Conservation (phyloP, 2,888 invertebrate genomes). For the Deilephila porcellus region DNA sequence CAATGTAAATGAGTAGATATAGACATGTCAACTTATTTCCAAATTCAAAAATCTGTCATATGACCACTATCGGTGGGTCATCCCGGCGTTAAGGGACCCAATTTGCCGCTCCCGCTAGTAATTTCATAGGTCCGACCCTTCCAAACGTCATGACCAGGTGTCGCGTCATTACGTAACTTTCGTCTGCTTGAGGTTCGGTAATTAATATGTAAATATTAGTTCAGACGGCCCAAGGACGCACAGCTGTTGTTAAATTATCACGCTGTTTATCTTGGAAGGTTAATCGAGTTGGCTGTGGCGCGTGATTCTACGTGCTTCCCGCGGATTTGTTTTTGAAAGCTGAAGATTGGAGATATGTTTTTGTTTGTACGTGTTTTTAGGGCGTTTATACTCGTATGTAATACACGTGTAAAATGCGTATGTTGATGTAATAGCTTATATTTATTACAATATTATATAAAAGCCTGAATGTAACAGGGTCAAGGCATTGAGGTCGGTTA, state of each 20-base stretch:
- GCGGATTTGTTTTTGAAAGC: background rate
- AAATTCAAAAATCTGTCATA: slow-evolving; percentile 29
- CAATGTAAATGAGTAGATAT: no score
- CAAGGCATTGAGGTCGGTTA: no score
- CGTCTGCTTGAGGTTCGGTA: slow-evolving; percentile 31
- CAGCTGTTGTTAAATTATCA: slow-evolving; percentile 24
- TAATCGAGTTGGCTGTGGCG: slow-evolving; percentile 12
- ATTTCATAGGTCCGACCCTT: slow-evolving; percentile 61
- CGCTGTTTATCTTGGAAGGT: slow-evolving; percentile 12
- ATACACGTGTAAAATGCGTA: no score
- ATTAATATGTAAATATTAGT: slow-evolving; percentile 46
- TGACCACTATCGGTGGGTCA: slow-evolving; percentile 36
- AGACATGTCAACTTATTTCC: background rate
- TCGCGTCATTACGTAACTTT: slow-evolving; percentile 55
- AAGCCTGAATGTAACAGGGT: no score
- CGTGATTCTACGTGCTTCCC: background rate
- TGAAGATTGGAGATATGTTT: background rate
- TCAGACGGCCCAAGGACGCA: slow-evolving; percentile 28
- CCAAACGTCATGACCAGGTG: slow-evolving; percentile 66
- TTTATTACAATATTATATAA: no score
- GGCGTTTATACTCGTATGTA: background rate
- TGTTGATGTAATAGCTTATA: no score
- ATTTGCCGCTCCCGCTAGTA: slow-evolving; percentile 54
- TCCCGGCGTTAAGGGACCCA: slow-evolving; percentile 60
- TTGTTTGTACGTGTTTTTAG: background rate